Percentiles rank a stretch among this genome's conserved stretches.
These are phyloP conservation scores for Leucopsar rothschildi DNA, from an alignment of 2,113 vertebrate species.

Conservation along the genomic window DNA sequence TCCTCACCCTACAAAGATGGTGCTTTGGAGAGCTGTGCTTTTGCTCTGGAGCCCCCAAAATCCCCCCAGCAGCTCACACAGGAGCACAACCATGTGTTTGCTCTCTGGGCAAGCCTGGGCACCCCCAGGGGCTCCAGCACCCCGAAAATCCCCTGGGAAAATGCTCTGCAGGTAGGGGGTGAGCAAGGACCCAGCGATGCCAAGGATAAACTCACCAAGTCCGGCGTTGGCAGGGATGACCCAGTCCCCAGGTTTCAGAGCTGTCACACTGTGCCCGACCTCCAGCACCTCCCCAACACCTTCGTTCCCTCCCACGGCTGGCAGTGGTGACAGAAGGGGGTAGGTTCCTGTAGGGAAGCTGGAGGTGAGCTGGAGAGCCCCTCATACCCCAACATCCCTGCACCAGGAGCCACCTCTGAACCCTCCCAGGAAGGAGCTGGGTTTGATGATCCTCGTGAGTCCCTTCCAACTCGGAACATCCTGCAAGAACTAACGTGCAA, in stretches of 20 bases:
- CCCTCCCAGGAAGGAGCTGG: fast-evolving
- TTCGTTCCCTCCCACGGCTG: constrained; percentile 91
- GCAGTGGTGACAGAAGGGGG: constrained; percentile 80
- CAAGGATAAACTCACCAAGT: constrained; percentile 74
- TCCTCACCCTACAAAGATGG: background rate
- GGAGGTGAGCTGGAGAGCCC: background rate
- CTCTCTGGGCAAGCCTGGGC: background rate
- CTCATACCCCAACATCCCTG: fast-evolving
- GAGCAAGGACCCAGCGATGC: fast-evolving
- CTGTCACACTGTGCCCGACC: constrained; percentile 76
- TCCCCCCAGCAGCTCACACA: fast-evolving
- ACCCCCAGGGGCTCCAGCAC: background rate
- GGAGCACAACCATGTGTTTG: fast-evolving
- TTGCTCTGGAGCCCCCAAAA: background rate
- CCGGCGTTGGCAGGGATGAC: constrained; percentile 82
- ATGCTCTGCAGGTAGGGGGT: fast-evolving
- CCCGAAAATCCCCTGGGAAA: background rate
- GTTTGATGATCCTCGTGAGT: background rate
- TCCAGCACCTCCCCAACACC: constrained; percentile 88
- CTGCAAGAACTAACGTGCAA: fast-evolving
- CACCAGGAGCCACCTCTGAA: background rate
- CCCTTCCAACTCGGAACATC: background rate
- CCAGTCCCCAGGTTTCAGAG: constrained; percentile 84
- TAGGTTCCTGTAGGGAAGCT: constrained; percentile 80
- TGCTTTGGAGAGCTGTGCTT: background rate